Evolutionary conservation across 2,113 vertebrate species (phyloP), one percentile per base, ranked within the genome.

Genomic region (Sylvia atricapilla): DNA sequence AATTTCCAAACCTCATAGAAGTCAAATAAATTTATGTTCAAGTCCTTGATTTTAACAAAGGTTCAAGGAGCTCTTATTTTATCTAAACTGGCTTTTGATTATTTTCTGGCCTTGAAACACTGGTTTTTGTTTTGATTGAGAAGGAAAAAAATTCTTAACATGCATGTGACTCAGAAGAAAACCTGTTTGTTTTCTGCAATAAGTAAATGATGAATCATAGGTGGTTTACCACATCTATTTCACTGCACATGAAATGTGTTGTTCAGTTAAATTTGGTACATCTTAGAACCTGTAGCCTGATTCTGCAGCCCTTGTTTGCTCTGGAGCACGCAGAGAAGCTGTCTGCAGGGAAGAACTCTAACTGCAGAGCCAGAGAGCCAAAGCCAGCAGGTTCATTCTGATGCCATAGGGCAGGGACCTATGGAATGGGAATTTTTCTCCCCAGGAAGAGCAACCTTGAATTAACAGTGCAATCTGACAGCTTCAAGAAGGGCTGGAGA

Each of bases 151-250:
- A 91, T 80, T 76, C 70, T 87, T 73, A 75, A 46, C 28, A 72
- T 52, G 58, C 13, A 8, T 72, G 37, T 93, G 93, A 95, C 90
- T 97, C 95, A 96, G 92, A 92, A 96, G 69, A 72, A 95, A 95
- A 84, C 60, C 41, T 96, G n/a, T 78, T 85, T 94, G 82, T 89
- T 93, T 96, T 90, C 73, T 93, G 47, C 39, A 86, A 75, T 87
- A 96, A 92, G 82, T 91, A 91, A 94, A 90, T 0, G 37, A 68
- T 96, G 95, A 95, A 87, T 95, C 90, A 84, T 69, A 66, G 74
- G 90, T 93, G 86, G 84, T 88, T 96, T 92, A 93, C 81, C 92
- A 85, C 91, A 89, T 83, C 81, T 90, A 76, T 96, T 97, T 96
- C 70, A 55, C 52, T 86, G 86, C 73, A 91, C 81, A 88, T 81